Evolutionary conservation across 2,888 invertebrate species (phyloP).

Genomic region (Microplitis manilae): DNA sequence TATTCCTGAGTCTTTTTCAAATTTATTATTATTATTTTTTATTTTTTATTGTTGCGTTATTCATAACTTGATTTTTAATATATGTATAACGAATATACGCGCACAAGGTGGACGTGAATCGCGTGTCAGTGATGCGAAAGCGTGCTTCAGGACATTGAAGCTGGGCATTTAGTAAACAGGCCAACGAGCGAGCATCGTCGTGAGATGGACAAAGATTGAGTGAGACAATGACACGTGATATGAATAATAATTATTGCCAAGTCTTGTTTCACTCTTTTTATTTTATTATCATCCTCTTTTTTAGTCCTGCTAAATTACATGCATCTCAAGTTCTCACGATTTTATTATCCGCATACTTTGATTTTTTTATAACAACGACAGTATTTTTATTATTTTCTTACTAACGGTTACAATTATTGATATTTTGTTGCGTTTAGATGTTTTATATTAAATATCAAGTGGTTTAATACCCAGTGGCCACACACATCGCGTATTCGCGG

Average conservation of each 20-base stretch:
- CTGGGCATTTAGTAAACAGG: constrained; percentile 54
- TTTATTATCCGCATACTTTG: background rate
- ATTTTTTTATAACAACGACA: background rate
- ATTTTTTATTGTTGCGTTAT: constrained; percentile 7
- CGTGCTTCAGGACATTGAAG: constrained; percentile 49
- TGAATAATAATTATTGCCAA: constrained; percentile 47
- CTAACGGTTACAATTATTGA: background rate
- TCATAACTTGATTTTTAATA: background rate
- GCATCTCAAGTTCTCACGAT: background rate
- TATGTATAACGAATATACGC: background rate
- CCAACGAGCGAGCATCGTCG: constrained; percentile 47
- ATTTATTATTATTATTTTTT: background rate
- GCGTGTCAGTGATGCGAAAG: constrained; percentile 43
- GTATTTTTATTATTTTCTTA: background rate
- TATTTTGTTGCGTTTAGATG: constrained; percentile 4
- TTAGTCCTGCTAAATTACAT: background rate
- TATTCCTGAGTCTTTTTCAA: background rate
- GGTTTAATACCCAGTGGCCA: constrained; percentile 24
- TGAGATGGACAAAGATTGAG: constrained; percentile 35
- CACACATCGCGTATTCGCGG: constrained; percentile 37
- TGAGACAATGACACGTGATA: constrained; percentile 36
- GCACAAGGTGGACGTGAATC: constrained; percentile 18
- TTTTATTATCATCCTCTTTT: background rate
- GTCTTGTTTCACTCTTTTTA: background rate
- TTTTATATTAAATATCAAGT: background rate